A percentile compares a stretch with the other conserved stretches of the same genome.
Conservation (phyloP, 2,113 vertebrate species). For the Nothobranchius kuhntae region DNA sequence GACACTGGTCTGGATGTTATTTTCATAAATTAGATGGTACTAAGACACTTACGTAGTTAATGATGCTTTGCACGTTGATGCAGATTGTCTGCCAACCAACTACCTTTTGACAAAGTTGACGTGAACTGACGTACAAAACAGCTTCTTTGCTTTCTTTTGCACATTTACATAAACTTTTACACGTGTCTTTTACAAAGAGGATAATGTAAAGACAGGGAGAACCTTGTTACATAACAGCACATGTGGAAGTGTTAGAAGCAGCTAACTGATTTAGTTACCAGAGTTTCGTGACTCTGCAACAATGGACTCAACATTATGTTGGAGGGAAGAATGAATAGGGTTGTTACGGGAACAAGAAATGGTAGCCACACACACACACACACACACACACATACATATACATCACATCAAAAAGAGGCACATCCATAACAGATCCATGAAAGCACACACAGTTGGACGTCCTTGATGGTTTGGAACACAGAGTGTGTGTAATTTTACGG, state of each 20-base stretch:
- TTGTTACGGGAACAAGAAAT: conserved; percentile 29
- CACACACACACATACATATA: conserved; percentile 5
- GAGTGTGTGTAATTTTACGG: conserved; percentile 66
- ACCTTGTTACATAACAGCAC: conserved; percentile 48
- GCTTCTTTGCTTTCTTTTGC: too few species aligned
- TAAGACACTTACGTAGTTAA: too few species aligned
- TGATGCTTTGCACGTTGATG: too few species aligned
- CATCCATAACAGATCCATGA: conserved; percentile 1
- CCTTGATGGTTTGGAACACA: conserved; percentile 31
- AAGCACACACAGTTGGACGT: conserved; percentile 14
- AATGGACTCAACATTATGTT: conserved; percentile 32
- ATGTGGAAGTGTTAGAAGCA: background rate
- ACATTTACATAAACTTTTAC: background rate
- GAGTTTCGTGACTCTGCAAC: conserved; percentile 25
- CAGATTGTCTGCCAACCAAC: too few species aligned
- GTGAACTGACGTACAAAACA: too few species aligned
- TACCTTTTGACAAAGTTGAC: too few species aligned
- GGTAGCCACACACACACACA: conserved; percentile 48
- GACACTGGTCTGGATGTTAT: too few species aligned
- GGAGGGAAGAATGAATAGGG: conserved; percentile 6
- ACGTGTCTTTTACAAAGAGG: background rate
- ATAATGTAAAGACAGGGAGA: background rate
- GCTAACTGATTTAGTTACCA: conserved; percentile 10
- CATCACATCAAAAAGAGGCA: background rate
- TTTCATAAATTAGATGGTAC: too few species aligned